phyloP scores from a whole-genome alignment of 2,113 vertebrate genomes.

The Mirounga angustirostris region DNA sequence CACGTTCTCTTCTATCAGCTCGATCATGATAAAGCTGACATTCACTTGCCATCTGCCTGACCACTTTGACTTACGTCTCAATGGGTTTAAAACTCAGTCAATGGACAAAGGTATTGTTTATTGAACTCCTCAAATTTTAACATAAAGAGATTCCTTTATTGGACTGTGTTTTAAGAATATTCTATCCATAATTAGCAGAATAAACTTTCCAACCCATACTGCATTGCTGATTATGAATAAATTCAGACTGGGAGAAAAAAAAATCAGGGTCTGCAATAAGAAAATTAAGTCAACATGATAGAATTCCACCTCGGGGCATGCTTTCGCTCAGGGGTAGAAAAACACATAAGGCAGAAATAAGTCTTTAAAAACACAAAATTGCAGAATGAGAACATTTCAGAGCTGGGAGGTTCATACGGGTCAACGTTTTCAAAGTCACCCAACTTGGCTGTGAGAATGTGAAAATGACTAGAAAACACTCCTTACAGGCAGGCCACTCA shows the following conservation, averaged over 20 bases:
- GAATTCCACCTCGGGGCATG: not conserved
- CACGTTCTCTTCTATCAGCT: not conserved
- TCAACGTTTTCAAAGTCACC: not conserved
- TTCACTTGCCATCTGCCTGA: not conserved
- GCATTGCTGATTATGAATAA: not conserved
- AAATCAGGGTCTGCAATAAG: not conserved
- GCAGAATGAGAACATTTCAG: not conserved
- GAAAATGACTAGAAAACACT: not conserved
- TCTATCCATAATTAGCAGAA: not conserved
- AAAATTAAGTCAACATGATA: not conserved
- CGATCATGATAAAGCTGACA: not conserved
- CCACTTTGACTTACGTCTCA: not conserved
- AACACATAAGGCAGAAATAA: not conserved
- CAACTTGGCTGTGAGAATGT: not conserved
- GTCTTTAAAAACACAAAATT: not conserved
- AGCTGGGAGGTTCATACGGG: too few species aligned
- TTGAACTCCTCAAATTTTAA: fast-evolving
- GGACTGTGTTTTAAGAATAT: conserved; percentile 10
- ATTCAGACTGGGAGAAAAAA: not conserved
- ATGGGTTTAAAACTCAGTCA: not conserved
- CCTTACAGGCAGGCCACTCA: not conserved
- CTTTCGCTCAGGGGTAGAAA: not conserved
- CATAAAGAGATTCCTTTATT: not conserved
- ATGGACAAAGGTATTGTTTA: not conserved
- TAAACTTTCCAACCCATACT: not conserved